Base-by-base conservation (phyloP, 1,140 invertebrate genomes). In the Tetranychus urticae region DNA sequence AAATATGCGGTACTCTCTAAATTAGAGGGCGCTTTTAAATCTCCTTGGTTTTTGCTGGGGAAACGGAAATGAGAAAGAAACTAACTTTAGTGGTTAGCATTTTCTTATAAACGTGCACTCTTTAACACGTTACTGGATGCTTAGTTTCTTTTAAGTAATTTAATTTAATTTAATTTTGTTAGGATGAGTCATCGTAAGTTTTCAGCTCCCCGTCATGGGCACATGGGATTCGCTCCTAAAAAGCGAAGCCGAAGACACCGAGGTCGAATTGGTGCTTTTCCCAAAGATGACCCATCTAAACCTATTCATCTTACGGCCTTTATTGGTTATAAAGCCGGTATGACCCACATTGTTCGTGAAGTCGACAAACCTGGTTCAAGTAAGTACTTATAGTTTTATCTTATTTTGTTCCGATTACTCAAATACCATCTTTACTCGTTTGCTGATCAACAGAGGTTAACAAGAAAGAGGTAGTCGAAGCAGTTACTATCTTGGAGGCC, bases 391-490 rank as follows among this genome's bases (percentile, higher is more conserved):
- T 6, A 42, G 10, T 42, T 42, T 42, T 6, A 5, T 42, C 39
- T 42, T 0, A 90, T 96, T 77, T 85, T 88, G 83, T 59, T 31
- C 42, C 59, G 23, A n/a, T 64, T n/a, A 52, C 23, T 36, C 3
- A 56, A 37, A 57, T 39, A 8, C 34, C 7, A 35, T 46, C 37
- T 13, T 63, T 37, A 48, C 31, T 68, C 72, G 76, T 56, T 72
- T 92, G 92, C 23, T 23, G 23, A 23, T 23, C 23, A 23, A 42
- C 39, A 42, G 39, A 98, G 80, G 85, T 97, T 35, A 97, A 99
- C 79, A 98, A 98, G 78, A 99, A 99, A 74, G 96, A 99, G 78
- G 90, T 98, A 65, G 92, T 99, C 7, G 96, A 99, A 73, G 89
- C 90, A 58, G 94, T 98, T 1, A 98, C 96, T 46, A 87, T 99